Conservation (phyloP, 2,888 invertebrate species). For the Dyspetes luteomarginatus region DNA sequence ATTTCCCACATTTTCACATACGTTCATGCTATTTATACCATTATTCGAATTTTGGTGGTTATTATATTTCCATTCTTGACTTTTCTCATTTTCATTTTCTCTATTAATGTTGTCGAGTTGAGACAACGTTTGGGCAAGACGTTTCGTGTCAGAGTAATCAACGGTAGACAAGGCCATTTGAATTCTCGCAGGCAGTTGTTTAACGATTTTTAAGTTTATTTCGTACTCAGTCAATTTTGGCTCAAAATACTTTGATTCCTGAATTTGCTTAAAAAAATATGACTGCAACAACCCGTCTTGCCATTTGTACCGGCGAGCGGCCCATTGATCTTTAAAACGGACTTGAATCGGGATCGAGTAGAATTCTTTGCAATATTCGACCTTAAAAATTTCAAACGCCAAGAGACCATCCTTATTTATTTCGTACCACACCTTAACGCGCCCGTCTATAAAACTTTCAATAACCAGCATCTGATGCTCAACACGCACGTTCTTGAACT, state of each 20-base stretch:
- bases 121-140: too few relatives aligned
- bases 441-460: slow-evolving; percentile 54
- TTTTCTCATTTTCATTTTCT: slow-evolving; percentile 10
- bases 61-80: slow-evolving; percentile 18
- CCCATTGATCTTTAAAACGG: slow-evolving; percentile 40
- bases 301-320: slow-evolving; percentile 7
- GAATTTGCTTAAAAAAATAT: slow-evolving; percentile 45
- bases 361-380: slow-evolving; percentile 17
- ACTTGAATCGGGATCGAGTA: slow-evolving; percentile 50
- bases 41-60: neutral
- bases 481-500: slow-evolving; percentile 38
- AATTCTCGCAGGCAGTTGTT: too few relatives aligned
- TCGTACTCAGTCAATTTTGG: slow-evolving; percentile 11
- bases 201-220: too few relatives aligned
- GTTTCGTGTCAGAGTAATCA: too few relatives aligned
- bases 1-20: neutral
- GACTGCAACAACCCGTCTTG: slow-evolving; percentile 46
- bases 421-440: slow-evolving; percentile 54
- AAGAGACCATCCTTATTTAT: neutral
- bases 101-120: slow-evolving; percentile 23
- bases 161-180: too few relatives aligned
- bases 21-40: neutral
- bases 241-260: slow-evolving; percentile 38
- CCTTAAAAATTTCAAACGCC: slow-evolving; percentile 47
- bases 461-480: slow-evolving; percentile 40